These are phyloP conservation scores for Chloebia gouldiae DNA, from an alignment of 2,113 vertebrate genomes.

Conservation along the genomic window DNA sequence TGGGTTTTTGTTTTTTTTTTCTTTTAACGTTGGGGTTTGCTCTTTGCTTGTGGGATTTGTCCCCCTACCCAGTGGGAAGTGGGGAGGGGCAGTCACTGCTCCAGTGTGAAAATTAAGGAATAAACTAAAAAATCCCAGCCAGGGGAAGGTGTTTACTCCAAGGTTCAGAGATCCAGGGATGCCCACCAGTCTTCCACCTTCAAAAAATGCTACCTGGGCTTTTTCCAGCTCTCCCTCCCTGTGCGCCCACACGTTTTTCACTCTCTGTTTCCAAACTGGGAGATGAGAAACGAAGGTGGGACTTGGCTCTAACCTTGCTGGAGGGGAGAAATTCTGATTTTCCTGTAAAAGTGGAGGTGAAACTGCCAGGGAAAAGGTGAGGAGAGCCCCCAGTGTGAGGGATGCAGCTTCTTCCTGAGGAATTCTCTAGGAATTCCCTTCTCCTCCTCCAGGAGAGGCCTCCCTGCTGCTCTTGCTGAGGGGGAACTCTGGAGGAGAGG, in stretches of 20 bases:
- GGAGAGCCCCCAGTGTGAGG: not conserved
- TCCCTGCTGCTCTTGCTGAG: not conserved
- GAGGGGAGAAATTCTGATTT: not conserved
- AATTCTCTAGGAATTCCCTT: not conserved
- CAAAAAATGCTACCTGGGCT: slow-evolving; percentile 30
- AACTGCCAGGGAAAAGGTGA: not conserved
- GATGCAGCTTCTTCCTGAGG: not conserved
- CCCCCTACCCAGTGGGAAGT: not conserved
- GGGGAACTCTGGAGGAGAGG: not conserved
- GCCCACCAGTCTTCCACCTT: slow-evolving; percentile 56
- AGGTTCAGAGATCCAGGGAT: slow-evolving; percentile 26
- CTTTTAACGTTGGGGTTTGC: not conserved
- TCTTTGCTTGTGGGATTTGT: slow-evolving; percentile 43
- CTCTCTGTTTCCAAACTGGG: not conserved
- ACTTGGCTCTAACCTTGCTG: not conserved
- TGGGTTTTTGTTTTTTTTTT: not conserved
- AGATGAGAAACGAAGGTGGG: not conserved
- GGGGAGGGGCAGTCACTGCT: not conserved
- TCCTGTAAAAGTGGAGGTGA: not conserved
- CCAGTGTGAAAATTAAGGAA: not conserved
- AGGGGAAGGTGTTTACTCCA: slow-evolving; percentile 27
- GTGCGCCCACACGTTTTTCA: not conserved
- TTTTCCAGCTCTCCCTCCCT: slow-evolving; percentile 11
- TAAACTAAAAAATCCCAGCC: not conserved
- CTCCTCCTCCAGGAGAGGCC: not conserved